A percentile compares a stretch with the other conserved stretches of the same genome.
phyloP scores from a whole-genome alignment of 1,140 invertebrate genomes.

The Aethina tumida region DNA sequence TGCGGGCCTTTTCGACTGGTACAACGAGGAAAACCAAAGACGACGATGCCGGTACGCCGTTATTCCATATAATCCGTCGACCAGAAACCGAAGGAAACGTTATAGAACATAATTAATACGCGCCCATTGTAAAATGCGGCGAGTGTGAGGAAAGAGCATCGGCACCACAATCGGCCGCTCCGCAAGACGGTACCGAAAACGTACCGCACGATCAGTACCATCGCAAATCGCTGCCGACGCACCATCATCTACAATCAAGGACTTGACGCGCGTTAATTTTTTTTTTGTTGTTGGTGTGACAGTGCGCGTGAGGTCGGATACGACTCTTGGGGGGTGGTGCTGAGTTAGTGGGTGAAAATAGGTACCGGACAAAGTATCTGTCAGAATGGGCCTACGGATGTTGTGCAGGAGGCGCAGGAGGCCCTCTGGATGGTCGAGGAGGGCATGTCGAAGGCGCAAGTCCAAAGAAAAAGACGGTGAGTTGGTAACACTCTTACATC shows the following conservation, averaged over 20 bases:
- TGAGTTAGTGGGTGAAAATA: slow-evolving; percentile 24
- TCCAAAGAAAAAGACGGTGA: slow-evolving; percentile 33
- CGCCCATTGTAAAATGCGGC: slow-evolving; percentile 15
- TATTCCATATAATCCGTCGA: slow-evolving; percentile 26
- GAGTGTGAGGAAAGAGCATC: neutral
- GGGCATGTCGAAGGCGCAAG: slow-evolving; percentile 22
- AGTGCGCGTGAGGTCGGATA: slow-evolving; percentile 8
- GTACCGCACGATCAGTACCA: slow-evolving; percentile 7
- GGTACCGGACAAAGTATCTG: slow-evolving; percentile 27
- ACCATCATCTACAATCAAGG: too few relatives aligned
- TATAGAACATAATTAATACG: slow-evolving; percentile 30
- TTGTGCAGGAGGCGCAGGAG: slow-evolving; percentile 27
- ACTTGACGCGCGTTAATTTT: too few relatives aligned
- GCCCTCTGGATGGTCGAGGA: slow-evolving; percentile 31
- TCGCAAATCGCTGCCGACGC: slow-evolving; percentile 4
- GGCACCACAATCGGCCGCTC: neutral
- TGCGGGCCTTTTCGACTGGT: too few relatives aligned
- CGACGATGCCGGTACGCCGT: too few relatives aligned
- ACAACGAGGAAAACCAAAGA: too few relatives aligned
- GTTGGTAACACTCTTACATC: neutral
- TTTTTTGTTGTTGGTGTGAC: slow-evolving; percentile 6
- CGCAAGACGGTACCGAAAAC: slow-evolving; percentile 8
- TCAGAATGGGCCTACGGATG: slow-evolving; percentile 20
- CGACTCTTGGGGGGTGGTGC: slow-evolving; percentile 10
- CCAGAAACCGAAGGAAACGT: slow-evolving; percentile 31